Percentiles rank a stretch among this genome's conserved stretches.
These are phyloP conservation scores for Lochmaea capreae DNA, from an alignment of 2,888 invertebrate species.

Conservation along the genomic window DNA sequence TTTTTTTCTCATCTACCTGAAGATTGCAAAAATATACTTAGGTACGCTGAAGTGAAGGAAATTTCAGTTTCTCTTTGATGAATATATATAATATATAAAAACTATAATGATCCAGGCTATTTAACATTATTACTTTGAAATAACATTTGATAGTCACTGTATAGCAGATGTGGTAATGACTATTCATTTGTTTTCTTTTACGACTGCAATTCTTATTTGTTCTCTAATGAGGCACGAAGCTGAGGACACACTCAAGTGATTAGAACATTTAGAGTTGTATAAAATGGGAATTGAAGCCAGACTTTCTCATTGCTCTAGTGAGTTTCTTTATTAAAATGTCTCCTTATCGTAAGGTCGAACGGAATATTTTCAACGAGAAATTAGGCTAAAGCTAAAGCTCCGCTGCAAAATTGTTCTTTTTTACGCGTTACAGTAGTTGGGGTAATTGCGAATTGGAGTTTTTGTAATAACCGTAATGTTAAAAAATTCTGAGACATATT, in stretches of 20 bases:
- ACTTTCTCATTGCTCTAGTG: slow-evolving; percentile 9
- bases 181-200: background rate
- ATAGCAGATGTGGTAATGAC: background rate
- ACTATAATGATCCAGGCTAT: too few species aligned
- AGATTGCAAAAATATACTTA: too few species aligned
- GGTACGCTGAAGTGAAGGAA: too few species aligned
- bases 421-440: background rate
- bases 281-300: slow-evolving; percentile 2
- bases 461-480: background rate
- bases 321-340: background rate
- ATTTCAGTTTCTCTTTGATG: too few species aligned
- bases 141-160: background rate
- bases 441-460: background rate
- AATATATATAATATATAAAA: too few species aligned
- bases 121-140: background rate
- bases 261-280: slow-evolving; percentile 16
- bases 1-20: too few species aligned
- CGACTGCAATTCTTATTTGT: slow-evolving; percentile 14
- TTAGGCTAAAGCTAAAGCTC: background rate
- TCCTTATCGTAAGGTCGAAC: slow-evolving; percentile 1
- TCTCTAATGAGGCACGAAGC: slow-evolving; percentile 25
- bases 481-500: background rate
- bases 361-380: background rate
- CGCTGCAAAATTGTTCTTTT: background rate
- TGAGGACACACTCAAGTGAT: slow-evolving; percentile 20